A percentile compares a stretch with the other conserved stretches of the same genome.
Evolutionary conservation across 2,113 vertebrate species (phyloP).

Genomic region (Talpa occidentalis): DNA sequence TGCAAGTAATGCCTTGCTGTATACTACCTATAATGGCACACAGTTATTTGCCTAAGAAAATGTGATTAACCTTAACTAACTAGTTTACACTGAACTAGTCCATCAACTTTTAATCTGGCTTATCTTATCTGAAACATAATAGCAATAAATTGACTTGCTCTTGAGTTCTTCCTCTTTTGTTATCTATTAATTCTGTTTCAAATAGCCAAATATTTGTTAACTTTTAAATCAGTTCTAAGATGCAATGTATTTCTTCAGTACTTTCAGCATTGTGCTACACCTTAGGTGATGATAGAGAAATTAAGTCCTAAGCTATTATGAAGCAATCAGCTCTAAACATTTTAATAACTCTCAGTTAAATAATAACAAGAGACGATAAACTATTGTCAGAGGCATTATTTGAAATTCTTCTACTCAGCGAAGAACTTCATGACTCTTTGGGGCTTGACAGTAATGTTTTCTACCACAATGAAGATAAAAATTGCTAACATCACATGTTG

Average conservation of each 20-base stretch:
- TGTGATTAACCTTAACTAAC: background rate
- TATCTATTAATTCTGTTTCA: background rate
- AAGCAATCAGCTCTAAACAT: background rate
- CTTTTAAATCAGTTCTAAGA: background rate
- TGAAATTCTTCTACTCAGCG: background rate
- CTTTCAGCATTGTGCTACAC: background rate
- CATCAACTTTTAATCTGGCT: background rate
- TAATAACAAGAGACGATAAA: constrained; percentile 1
- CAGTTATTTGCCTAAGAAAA: background rate
- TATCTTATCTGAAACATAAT: background rate
- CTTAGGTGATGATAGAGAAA: background rate
- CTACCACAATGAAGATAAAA: constrained; percentile 1
- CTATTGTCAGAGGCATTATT: background rate
- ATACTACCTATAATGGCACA: background rate
- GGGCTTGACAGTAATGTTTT: background rate
- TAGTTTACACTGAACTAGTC: too few species aligned
- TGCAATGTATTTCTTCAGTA: background rate
- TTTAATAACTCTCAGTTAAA: constrained; percentile 42
- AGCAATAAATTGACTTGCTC: background rate
- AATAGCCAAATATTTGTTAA: constrained; percentile 25
- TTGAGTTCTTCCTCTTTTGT: background rate
- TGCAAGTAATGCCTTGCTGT: rapidly evolving
- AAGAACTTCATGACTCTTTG: background rate
- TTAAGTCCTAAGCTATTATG: background rate
- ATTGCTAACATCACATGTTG: constrained; percentile 6